Base-by-base conservation (phyloP, 2,888 invertebrate genomes). In the Busseola fusca region DNA sequence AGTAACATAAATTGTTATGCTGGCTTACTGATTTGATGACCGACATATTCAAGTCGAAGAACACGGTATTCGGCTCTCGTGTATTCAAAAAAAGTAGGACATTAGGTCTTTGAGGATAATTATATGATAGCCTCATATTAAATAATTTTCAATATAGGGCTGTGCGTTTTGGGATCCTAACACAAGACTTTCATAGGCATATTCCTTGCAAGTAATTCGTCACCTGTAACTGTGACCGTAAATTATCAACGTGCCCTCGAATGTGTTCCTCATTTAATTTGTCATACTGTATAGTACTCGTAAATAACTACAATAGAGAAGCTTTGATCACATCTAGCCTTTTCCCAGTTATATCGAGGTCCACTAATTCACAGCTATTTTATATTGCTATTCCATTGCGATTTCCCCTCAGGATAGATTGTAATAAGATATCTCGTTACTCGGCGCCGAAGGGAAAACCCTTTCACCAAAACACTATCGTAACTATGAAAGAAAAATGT, bases 341-440 rank as follows among this genome's bases (percentile, higher is more conserved):
- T 45, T 40, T 21, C 42, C 5, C 54, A 54, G n/a, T 50, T 64
- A 70, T 34, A 34, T 76, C 37, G 40, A 37, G n/a, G 34, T 58
- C 62, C 63, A 30, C 54, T 81, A 77, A 81, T 77, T 72, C 52
- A 54, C 50, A 56, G 57, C 12, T 64, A 30, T 52, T 64, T 67
- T 60, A 68, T 56, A 69, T 82, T 69, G 60, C 73, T 78, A 78
- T 73, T 80, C 78, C 82, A 63, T 70, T 74, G 27, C 82, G 52
- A 82, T 63, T 63, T 66, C 54, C 80, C 80, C 70, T 62, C 58
- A 79, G 80, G 80, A 71, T 79, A 80, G 56, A 71, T 74, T 74
- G 67, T 80, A 80, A 80, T 80, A 80, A 79, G 80, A 80, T 82
- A 80, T 68, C 70, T 80, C 74, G 82, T 80, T 82, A 80, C 68